These are phyloP conservation scores for Galleria mellonella DNA, from an alignment of 1,140 invertebrate genomes.

Conservation along the genomic window DNA sequence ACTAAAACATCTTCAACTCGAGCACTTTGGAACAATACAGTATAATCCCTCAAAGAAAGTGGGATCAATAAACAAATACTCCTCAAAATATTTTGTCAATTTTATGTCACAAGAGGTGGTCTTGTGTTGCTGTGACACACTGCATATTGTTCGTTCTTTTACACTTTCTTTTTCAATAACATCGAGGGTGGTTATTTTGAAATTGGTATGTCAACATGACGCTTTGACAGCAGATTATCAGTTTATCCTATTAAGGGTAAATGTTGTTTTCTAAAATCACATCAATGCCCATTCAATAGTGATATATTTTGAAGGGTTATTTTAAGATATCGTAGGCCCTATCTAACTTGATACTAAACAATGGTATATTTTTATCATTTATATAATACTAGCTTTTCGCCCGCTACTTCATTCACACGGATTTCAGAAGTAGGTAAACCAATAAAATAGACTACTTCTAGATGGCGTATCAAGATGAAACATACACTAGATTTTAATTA, in stretches of 20 bases:
- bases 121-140: slow-evolving; percentile 9
- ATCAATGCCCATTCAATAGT: slow-evolving; percentile 9
- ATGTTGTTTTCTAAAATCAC: slow-evolving; percentile 41
- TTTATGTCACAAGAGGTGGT: slow-evolving; percentile 53
- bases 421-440: no score
- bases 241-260: slow-evolving; percentile 18
- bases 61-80: slow-evolving; percentile 42
- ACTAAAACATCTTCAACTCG: slow-evolving; percentile 1
- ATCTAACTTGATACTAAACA: no score
- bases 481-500: no score
- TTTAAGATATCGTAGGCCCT: no score
- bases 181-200: slow-evolving; percentile 32
- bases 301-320: no score
- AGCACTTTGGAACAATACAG: slow-evolving; percentile 10
- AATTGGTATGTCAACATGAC: slow-evolving; percentile 59
- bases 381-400: no score
- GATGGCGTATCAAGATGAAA: no score
- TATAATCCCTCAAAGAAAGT: slow-evolving; percentile 24
- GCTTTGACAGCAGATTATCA: slow-evolving; percentile 27
- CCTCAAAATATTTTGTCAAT: slow-evolving; percentile 67
- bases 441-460: no score
- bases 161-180: slow-evolving; percentile 33
- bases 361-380: no score
- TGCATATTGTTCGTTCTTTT: slow-evolving; percentile 19
- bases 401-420: no score